Conservation (phyloP, 2,113 vertebrate species). For the Platanista minor region DNA sequence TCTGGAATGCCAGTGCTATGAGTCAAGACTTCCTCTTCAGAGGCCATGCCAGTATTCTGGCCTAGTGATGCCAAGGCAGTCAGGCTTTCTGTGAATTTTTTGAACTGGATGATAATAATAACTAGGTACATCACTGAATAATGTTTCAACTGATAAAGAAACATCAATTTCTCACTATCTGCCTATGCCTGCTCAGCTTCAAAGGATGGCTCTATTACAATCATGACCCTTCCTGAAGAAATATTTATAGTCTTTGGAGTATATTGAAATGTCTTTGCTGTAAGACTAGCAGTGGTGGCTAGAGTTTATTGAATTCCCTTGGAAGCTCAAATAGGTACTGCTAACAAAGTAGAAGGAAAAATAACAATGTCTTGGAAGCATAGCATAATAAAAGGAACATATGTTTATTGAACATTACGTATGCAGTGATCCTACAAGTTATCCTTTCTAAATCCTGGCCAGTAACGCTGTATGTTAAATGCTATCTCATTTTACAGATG, state of each 20-base stretch:
- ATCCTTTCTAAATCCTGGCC: not conserved
- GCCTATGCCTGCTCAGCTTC: not conserved
- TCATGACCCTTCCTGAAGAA: not conserved
- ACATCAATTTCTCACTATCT: not conserved
- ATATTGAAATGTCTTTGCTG: not conserved
- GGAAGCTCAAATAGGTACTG: not conserved
- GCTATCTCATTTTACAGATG: not conserved
- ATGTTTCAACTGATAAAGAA: not conserved
- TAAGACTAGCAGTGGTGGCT: not conserved
- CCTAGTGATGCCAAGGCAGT: not conserved
- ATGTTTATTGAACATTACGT: not conserved
- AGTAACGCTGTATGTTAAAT: not conserved
- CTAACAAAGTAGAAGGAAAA: slow-evolving; percentile 1
- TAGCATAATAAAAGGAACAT: not conserved
- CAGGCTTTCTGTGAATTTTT: not conserved
- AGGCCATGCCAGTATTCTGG: not conserved
- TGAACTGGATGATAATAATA: not conserved
- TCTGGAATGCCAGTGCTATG: not conserved
- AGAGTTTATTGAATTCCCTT: not conserved
- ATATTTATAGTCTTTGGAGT: not conserved
- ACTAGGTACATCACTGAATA: not conserved
- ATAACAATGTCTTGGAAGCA: not conserved
- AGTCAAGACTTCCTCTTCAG: not conserved
- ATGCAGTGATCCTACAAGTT: not conserved
- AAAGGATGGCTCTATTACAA: not conserved